phyloP scores from a whole-genome alignment of 2,797 vertebrate genomes.

The Muscicapa comitata region DNA sequence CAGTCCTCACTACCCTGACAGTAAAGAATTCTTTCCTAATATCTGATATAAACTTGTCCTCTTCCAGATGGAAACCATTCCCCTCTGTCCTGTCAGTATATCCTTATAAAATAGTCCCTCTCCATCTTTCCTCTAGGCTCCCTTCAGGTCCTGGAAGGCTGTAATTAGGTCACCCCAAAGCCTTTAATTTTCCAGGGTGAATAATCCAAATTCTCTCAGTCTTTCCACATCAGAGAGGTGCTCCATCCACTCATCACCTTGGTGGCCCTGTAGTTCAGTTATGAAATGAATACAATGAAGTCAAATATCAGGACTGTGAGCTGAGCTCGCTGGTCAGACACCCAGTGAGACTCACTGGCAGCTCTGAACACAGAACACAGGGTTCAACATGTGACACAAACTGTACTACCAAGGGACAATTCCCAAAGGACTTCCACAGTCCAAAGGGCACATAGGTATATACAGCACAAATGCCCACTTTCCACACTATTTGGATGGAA shows the following conservation, averaged over 20 bases:
- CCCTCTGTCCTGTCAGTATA: background rate
- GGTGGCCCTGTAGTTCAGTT: background rate
- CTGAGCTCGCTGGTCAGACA: background rate
- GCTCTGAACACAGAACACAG: background rate
- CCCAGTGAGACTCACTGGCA: background rate
- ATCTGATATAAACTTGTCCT: background rate
- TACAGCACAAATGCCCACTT: background rate
- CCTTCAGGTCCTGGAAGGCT: background rate
- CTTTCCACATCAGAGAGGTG: background rate
- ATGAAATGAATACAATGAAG: background rate
- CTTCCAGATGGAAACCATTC: background rate
- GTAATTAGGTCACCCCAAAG: background rate
- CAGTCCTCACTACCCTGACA: background rate
- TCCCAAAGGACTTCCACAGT: background rate
- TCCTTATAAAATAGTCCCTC: background rate
- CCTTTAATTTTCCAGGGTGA: background rate
- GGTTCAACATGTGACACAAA: fast-evolving
- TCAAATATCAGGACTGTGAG: background rate
- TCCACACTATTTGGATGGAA: background rate
- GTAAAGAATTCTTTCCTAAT: background rate
- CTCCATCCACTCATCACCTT: background rate
- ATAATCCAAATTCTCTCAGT: background rate
- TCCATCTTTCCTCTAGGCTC: background rate
- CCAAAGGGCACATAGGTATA: background rate
- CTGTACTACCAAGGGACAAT: background rate